Base-by-base conservation (phyloP, 2,888 invertebrate species). In the Chaetogeoica ovagalla region DNA sequence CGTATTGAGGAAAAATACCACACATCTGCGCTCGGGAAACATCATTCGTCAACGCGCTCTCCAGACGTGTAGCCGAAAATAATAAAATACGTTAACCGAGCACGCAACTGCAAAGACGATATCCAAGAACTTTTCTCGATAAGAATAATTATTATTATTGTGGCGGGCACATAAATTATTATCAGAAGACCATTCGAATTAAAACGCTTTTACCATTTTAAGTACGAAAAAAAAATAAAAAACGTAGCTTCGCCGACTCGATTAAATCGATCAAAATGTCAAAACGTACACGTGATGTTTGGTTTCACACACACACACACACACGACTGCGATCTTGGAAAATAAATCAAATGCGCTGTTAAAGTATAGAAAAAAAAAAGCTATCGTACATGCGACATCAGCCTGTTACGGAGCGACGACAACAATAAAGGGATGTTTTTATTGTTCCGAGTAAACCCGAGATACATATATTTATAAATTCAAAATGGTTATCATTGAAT, bases 381-480 rank as follows among this genome's bases (percentile, higher is more conserved):
- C 62, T 77, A 77, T 77, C 70, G 69, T 8, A 39, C n/a, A n/a
- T n/a, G 17, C 52, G 52, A 77, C 77, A 77, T 70, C 69, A 62
- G 69, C 52, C 60, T 62, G 62, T 62, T 52, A 70, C 52, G 52
- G 62, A 4, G 30, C 30, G 30, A 48, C 11, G 48, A 69, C 48
- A 75, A 75, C 66, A 62, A n/a, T n/a, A n/a, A 77, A 68, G 62
- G 77, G 77, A 59, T 37, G 21, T 69, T 77, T 68, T 77, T 39
- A 62, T 69, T 62, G 60, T 52, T 60, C n/a, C 23, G 4, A 39
- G 8, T 1, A 9, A 43, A 9, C 48, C 48, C 13, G 48, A 17
- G 62, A 19, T 62, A 39, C 21, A 55, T 21, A 39, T 21, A 55
- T 21, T 68, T 70, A 77, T 52, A 60, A 30, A 55, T 62, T 39